A percentile compares a stretch with the other conserved stretches of the same genome.
These are phyloP conservation scores for Oreochromis aureus DNA, from an alignment of 2,113 vertebrate species.

Conservation along the genomic window DNA sequence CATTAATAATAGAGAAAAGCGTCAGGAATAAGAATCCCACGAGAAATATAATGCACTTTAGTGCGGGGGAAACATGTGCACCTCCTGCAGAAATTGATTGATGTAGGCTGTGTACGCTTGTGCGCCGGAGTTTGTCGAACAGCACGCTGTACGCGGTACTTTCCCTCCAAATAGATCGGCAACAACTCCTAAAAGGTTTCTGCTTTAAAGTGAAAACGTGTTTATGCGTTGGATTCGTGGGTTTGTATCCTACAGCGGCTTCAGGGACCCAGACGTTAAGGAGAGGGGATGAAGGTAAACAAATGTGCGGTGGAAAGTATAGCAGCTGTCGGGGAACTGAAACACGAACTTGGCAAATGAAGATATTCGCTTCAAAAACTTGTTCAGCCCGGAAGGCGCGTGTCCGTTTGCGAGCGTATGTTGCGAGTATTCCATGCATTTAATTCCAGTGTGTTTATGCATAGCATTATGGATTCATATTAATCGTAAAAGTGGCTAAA, in stretches of 20 bases:
- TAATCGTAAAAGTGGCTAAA: not conserved
- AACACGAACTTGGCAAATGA: not conserved
- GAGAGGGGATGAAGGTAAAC: not conserved
- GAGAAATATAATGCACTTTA: slow-evolving; percentile 38
- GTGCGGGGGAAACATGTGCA: slow-evolving; percentile 22
- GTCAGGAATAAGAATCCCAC: slow-evolving; percentile 15
- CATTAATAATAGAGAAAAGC: slow-evolving; percentile 47
- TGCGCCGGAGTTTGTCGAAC: slow-evolving; percentile 22
- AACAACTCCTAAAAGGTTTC: not conserved
- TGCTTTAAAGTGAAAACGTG: not conserved
- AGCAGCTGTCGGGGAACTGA: not conserved
- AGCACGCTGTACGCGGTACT: not conserved
- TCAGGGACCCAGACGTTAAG: not conserved
- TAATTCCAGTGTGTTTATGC: not conserved
- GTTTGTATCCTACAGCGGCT: not conserved
- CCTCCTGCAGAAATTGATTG: slow-evolving; percentile 45
- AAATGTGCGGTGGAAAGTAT: not conserved
- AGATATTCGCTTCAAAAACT: slow-evolving; percentile 11
- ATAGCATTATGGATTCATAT: not conserved
- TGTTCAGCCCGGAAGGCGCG: not conserved
- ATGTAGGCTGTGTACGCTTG: not conserved
- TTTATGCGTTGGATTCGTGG: not conserved
- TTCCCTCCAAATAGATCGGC: not conserved
- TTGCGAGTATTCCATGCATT: not conserved
- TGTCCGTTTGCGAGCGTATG: not conserved